Conservation (phyloP, 30 jellyfish, hydroid and myxozoan genomes). For the Cassiopea xamachana region DNA sequence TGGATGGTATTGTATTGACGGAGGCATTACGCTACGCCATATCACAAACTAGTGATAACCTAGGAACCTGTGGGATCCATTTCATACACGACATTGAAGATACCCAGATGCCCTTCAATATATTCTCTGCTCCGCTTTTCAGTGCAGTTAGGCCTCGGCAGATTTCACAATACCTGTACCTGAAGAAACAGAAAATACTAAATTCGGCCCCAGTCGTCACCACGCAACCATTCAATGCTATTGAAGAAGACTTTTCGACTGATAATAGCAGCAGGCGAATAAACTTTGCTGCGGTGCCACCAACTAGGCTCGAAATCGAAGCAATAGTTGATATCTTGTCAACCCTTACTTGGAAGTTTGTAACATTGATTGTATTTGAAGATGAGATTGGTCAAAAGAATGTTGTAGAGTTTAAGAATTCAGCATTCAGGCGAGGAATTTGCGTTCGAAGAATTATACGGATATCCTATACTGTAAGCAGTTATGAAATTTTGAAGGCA, state of each 20-base stretch:
- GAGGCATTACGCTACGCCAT: conserved; percentile 15
- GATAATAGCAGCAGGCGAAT: not conserved
- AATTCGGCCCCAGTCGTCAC: not conserved
- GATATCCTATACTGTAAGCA: conserved; percentile 27
- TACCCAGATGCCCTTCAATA: not conserved
- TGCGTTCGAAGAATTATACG: conserved; percentile 29
- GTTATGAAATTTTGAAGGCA: not conserved
- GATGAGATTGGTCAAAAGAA: conserved; percentile 61
- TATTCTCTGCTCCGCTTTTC: not conserved
- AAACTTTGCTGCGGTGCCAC: conserved; percentile 67
- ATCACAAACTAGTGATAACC: not conserved
- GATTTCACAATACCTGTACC: not conserved
- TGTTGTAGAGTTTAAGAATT: conserved; percentile 8
- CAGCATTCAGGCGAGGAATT: conserved; percentile 23
- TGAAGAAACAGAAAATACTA: not conserved
- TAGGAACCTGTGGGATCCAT: too few species aligned
- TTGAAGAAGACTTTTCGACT: not conserved
- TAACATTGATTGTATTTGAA: conserved; percentile 51
- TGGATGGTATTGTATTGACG: conserved; percentile 13
- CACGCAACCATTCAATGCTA: not conserved
- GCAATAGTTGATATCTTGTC: conserved; percentile 55
- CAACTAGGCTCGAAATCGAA: conserved; percentile 38
- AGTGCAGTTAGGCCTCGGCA: conserved; percentile 15
- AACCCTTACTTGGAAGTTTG: conserved; percentile 67
- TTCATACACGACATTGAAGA: not conserved